Base-by-base conservation (phyloP, 2,888 invertebrate genomes). In the Matsumyia berberina region DNA sequence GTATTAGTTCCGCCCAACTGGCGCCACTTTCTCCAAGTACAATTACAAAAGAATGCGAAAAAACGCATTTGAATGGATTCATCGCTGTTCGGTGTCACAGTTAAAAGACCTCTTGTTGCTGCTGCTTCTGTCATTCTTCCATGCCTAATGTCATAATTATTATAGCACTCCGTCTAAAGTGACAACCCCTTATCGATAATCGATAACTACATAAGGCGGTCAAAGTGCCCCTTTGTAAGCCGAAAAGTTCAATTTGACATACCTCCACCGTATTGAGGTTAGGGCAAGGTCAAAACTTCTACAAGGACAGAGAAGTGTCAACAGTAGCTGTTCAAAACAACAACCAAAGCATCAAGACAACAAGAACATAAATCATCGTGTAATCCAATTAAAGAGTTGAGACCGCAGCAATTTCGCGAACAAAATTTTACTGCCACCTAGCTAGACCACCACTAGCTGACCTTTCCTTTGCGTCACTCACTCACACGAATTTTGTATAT, bases 361-460 rank as follows among this genome's bases (percentile, higher is more conserved):
- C 6, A 39, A 19, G 2, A 17, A 11, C 19, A 46, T 19, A 46
- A 12, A 29, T 53, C 53, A 53, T 33, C 12, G 2, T 51, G 29
- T 51, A 51, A 53, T 53, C 53, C 53, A 31, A 53, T 53, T 53
- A 31, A 15, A 31, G 33, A 53, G 33, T 0, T 12, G 24, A 49
- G n/a, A 29, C 11, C 24, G 11, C 29, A n/a, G n/a, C 49, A 15
- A 53, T 33, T 33, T 53, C 15, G 33, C 53, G 9, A 53, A 53
- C 1, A 33, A 53, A 31, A 33, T n/a, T 17, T 3, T 19, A 0
- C n/a, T 9, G 8, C 31, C 7, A 9, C 33, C n/a, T 49, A 29
- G 24, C 15, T 53, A 53, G 53, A 15, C 53, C 24, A 49, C 49
- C 49, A 49, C 49, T 24, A 49, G 24, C 49, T 49, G 49, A 49